phyloP scores from a whole-genome alignment of 2,888 invertebrate species.

The Artemia sinica region DNA sequence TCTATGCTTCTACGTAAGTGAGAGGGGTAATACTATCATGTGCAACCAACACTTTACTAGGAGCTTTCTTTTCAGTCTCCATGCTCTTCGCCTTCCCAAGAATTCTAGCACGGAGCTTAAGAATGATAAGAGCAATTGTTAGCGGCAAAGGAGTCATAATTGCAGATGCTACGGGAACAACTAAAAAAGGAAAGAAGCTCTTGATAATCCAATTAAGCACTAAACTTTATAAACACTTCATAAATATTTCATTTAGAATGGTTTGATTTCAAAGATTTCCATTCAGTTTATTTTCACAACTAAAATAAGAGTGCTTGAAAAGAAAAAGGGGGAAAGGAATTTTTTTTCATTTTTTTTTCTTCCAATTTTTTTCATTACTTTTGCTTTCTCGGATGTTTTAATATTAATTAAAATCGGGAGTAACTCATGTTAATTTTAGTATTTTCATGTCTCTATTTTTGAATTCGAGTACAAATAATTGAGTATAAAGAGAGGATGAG shows the following conservation, averaged over 20 bases:
- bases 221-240: conserved; percentile 10
- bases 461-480: too few species aligned
- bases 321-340: too few species aligned
- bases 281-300: not conserved
- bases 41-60: not conserved
- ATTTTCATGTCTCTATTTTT: too few species aligned
- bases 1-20: not conserved
- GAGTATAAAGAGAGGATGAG: too few species aligned
- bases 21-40: conserved; percentile 1
- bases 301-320: not conserved
- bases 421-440: too few species aligned
- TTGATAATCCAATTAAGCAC: not conserved
- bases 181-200: conserved; percentile 35
- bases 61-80: not conserved
- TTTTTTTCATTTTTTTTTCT: too few species aligned
- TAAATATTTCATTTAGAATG: not conserved
- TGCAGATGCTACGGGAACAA: conserved; percentile 74
- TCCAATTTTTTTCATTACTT: too few species aligned
- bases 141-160: conserved; percentile 85
- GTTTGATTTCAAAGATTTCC: not conserved
- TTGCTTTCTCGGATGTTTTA: too few species aligned
- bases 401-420: too few species aligned
- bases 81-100: not conserved
- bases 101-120: conserved; percentile 18
- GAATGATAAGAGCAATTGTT: conserved; percentile 30